phyloP scores from a whole-genome alignment of 1,140 invertebrate species.

The Dendroctonus valens region DNA sequence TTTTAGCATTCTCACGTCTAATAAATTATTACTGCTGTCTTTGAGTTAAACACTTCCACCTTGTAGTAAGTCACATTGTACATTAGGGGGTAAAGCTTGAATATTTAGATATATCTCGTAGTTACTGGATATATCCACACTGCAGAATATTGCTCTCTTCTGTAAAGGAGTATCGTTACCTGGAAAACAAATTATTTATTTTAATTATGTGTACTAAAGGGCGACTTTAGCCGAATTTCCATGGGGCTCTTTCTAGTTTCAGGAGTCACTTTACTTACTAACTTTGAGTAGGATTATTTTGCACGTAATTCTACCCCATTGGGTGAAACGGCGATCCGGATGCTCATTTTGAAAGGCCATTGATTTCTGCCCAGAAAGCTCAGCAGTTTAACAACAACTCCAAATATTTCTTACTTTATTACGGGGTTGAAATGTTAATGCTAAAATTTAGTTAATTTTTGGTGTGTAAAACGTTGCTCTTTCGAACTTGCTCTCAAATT shows the following conservation, averaged over 20 bases:
- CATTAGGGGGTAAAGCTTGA: slow-evolving; percentile 28
- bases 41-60: slow-evolving; percentile 37
- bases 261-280: not conserved
- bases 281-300: not conserved
- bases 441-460: too few relatives aligned
- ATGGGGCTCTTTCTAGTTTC: not conserved
- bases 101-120: slow-evolving; percentile 30
- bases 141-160: slow-evolving; percentile 11
- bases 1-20: slow-evolving; percentile 36
- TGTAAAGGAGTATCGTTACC: slow-evolving; percentile 7
- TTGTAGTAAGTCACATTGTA: slow-evolving; percentile 38
- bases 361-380: not conserved
- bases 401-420: not conserved
- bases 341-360: too few relatives aligned
- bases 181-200: slow-evolving; percentile 10
- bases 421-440: not conserved
- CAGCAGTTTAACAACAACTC: not conserved
- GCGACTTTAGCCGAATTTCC: not conserved
- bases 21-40: slow-evolving; percentile 25
- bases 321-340: too few relatives aligned
- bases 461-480: not conserved
- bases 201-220: not conserved
- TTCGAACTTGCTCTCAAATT: not conserved
- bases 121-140: slow-evolving; percentile 21
- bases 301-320: not conserved